Conservation (phyloP, 2,113 vertebrate species). For the Bambusicola thoracicus region DNA sequence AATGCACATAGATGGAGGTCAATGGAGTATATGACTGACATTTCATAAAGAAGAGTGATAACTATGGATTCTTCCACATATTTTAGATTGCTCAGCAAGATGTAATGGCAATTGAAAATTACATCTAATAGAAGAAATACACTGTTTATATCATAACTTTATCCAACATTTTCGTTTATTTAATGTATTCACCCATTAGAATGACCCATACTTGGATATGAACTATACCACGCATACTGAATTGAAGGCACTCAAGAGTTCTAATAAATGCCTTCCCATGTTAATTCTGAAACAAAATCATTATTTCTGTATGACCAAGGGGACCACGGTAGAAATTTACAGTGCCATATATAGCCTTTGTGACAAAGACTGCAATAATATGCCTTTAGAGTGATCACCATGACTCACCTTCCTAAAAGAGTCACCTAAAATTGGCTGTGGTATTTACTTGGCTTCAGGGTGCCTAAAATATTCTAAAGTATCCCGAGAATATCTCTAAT, state of each 20-base stretch:
- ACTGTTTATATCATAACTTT: not conserved
- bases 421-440: not conserved
- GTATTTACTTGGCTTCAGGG: not conserved
- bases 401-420: not conserved
- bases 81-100: constrained; percentile 18
- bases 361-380: not conserved
- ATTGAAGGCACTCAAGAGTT: not conserved
- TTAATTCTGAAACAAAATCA: not conserved
- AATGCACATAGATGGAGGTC: not conserved
- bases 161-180: not conserved
- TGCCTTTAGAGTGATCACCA: not conserved
- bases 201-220: not conserved
- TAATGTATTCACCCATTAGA: not conserved
- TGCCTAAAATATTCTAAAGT: not conserved
- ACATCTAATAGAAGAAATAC: not conserved
- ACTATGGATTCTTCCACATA: not conserved
- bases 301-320: not conserved
- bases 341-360: not conserved
- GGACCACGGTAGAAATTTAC: not conserved
- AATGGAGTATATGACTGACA: not conserved
- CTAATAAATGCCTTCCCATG: not conserved
- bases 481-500: not conserved
- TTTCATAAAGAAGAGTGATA: not conserved
- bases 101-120: not conserved
- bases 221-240: not conserved